Evolutionary conservation across 2,113 vertebrate species (phyloP), one percentile per base, ranked within the genome.

Genomic region (Caranx melampygus): DNA sequence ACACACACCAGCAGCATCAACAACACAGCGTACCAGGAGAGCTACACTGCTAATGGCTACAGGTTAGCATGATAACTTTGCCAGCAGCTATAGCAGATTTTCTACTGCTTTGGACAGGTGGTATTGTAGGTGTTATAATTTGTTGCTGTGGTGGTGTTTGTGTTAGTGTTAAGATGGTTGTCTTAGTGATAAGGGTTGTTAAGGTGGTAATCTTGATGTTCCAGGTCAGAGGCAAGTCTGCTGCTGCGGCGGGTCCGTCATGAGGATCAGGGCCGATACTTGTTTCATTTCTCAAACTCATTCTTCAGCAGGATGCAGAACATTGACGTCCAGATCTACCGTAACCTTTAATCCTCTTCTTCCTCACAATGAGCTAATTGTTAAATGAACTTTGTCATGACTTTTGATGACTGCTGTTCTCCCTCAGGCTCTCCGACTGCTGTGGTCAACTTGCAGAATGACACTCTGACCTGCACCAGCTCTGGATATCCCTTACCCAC

Each of bases 221-320:
- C 15, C 52, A 94, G 96, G 78, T 94, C 87, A 0, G 89, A 86
- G 49, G 93, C 66, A 4, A 94, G 63, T 0, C 89, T 98, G 47
- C 9, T 60, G 52, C 90, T 99, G 85, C 81, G 49, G 2, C 94
- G 94, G 0, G 87, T 96, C 73, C 87, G 93, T 79, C 87, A 84
- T 6, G 90, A 77, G 0, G 95, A 98, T 49, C 91, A 81, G 11
- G 97, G 97, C 7, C 63, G n/a, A 67, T 99, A 98, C 61, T 90
- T 78, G 0, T 95, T 98, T 69, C 72, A 82, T 52, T 95, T 94
- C 40, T 35, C 75, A 3, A 97, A 96, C n/a, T 13, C 7, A 0
- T 86, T 63, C n/a, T 89, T 93, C 74, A 93, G 55, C 0, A 86
- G 86, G 0, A 87, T 91, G 0, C 63, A 95, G 18, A 91, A 81